Conservation (phyloP, 2,888 invertebrate genomes). For the Caenorhabditis uteleia region DNA sequence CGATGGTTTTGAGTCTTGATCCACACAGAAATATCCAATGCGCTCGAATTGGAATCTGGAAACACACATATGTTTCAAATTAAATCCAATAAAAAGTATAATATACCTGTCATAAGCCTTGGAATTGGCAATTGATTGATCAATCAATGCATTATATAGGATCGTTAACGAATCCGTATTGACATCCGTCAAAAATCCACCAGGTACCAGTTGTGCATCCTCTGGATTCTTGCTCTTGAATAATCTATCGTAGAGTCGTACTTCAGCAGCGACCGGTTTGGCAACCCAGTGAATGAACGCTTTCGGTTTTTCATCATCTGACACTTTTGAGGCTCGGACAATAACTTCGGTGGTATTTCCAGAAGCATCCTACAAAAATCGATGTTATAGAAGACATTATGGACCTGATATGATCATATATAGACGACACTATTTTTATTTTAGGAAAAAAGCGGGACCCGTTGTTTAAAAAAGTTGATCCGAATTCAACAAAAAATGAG, state of each 20-base stretch:
- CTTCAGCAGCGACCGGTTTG: constrained; percentile 81
- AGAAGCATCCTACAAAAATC: constrained; percentile 33
- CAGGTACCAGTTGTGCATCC: constrained; percentile 89
- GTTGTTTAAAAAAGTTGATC: no score
- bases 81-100: no score
- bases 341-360: constrained; percentile 76
- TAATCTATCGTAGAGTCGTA: constrained; percentile 86
- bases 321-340: constrained; percentile 79
- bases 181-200: constrained; percentile 89
- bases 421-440: no score
- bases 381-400: no score
- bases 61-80: no score
- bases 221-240: constrained; percentile 96
- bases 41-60: constrained; percentile 97
- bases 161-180: constrained; percentile 80
- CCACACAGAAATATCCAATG: constrained; percentile 93
- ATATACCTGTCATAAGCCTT: constrained; percentile 81
- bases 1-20: constrained; percentile 78
- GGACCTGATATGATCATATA: no score
- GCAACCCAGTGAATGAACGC: constrained; percentile 99
- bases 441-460: no score
- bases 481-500: no score
- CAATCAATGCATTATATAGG: constrained; percentile 79
- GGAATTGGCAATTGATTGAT: constrained; percentile 76
- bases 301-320: constrained; percentile 85